Conservation (phyloP, 2,113 vertebrate species). For the Phodopus roborovskii region DNA sequence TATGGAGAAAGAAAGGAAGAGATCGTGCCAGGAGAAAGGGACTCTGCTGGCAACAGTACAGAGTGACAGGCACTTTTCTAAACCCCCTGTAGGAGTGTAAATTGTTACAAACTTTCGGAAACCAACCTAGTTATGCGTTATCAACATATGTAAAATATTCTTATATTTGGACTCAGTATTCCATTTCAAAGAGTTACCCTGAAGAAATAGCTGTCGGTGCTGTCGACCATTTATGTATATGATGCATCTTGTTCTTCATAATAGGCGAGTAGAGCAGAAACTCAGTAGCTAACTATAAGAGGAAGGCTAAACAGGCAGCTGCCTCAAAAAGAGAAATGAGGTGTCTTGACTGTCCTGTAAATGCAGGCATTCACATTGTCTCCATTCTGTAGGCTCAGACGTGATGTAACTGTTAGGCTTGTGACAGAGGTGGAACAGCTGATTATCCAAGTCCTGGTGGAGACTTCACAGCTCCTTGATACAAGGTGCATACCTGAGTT, state of each 20-base stretch:
- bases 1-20: not conserved
- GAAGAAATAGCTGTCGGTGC: constrained; percentile 45
- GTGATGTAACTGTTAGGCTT: not conserved
- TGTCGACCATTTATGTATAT: not conserved
- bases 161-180: constrained; percentile 43
- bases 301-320: not conserved
- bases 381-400: not conserved
- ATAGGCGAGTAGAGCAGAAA: not conserved
- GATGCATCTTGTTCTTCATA: not conserved
- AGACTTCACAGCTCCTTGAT: not conserved
- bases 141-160: constrained; percentile 54
- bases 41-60: not conserved
- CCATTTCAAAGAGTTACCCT: constrained; percentile 63
- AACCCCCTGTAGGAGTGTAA: constrained; percentile 43
- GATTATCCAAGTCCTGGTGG: not conserved
- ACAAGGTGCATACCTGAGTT: not conserved
- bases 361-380: accelerated
- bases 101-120: constrained; percentile 64
- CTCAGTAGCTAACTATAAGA: not conserved
- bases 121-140: constrained; percentile 33
- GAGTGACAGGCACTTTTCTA: not conserved
- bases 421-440: not conserved
- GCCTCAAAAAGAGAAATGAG: not conserved
- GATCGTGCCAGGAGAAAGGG: not conserved
- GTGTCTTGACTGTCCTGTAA: not conserved